These are phyloP conservation scores for Amphipyra tragopoginis DNA, from an alignment of 2,888 invertebrate genomes.

Conservation along the genomic window DNA sequence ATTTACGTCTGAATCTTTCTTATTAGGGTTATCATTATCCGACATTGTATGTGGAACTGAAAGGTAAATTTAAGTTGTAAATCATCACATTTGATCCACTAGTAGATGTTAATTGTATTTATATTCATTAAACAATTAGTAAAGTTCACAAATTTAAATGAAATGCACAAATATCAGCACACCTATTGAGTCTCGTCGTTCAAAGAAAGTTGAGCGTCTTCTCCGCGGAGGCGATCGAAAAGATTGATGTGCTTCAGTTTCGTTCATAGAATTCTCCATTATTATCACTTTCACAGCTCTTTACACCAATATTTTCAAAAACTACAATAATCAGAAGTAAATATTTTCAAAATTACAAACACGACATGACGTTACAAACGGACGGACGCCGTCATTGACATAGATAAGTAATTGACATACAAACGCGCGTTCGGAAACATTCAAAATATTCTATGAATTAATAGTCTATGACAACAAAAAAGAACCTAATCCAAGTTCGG, in stretches of 20 bases:
- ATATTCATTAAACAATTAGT: neutral
- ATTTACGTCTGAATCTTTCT: conserved; percentile 57
- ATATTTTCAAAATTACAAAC: conserved; percentile 63
- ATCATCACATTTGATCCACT: conserved; percentile 1
- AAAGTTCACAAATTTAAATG: conserved; percentile 13
- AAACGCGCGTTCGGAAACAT: conserved; percentile 21
- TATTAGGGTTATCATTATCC: conserved; percentile 65
- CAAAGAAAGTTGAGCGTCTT: conserved; percentile 84
- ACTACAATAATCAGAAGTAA: conserved; percentile 36
- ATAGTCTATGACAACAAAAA: too few relatives aligned
- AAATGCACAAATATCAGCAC: conserved; percentile 36
- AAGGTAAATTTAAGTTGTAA: conserved; percentile 48
- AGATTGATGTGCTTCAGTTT: conserved; percentile 72
- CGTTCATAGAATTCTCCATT: conserved; percentile 78
- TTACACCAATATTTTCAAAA: conserved; percentile 14
- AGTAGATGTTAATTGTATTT: neutral
- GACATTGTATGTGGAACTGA: conserved; percentile 71
- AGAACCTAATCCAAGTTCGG: too few relatives aligned
- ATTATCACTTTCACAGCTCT: conserved; percentile 26
- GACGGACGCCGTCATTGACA: conserved; percentile 65
- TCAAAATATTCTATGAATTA: too few relatives aligned
- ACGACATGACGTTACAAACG: conserved; percentile 66
- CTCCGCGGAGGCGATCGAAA: conserved; percentile 81
- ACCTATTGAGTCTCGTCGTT: conserved; percentile 82
- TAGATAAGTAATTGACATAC: too few relatives aligned